Base-by-base conservation (phyloP, 2,797 vertebrate genomes). In the Sebastes reedi region DNA sequence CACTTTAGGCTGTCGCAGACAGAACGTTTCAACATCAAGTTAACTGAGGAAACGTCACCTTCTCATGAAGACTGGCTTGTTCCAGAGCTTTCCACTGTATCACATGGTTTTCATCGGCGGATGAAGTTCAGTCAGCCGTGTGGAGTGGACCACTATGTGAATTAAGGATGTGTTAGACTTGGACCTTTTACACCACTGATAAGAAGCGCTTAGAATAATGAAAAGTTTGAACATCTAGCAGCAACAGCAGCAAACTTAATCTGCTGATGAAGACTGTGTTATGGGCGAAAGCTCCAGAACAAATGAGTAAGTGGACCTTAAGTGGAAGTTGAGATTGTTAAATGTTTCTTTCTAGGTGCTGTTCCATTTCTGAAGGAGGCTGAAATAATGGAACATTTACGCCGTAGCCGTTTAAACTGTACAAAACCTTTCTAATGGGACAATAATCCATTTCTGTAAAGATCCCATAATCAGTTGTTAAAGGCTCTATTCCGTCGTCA, bases 401-500 rank as follows among this genome's bases (percentile, higher is more conserved):
- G 29, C 27, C 1, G 2, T 8, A 46, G 9, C 60, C 3, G 25
- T 50, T 27, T 34, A 25, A 67, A 46, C 25, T 24, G 12, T 24
- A 18, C 13, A 6, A 30, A 66, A 36, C 14, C 22, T 69, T 25
- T 71, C 12, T 13, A 20, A 30, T 13, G 13, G 29, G 11, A 54
- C 9, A 13, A 36, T 36, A 25, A n/a, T 29, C 14, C 8, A 4
- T 59, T 20, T 8, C 12, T 0, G 1, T 32, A 11, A 27, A 27
- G 29, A 67, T 52, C 24, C 36, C 52, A 54, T 82, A 2, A 73
- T 72, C 83, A 52, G 68, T 85, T 82, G 81, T 74, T 68, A 29
- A 24, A 50, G 65, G 80, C 32, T 55, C 56, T 36, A 4, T 16
- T 25, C 39, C 12, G 20, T 14, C 4, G 10, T 18, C 5, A 1